These are phyloP conservation scores for Gisinianus flammeolus DNA, from an alignment of 2,888 invertebrate species.

Conservation along the genomic window DNA sequence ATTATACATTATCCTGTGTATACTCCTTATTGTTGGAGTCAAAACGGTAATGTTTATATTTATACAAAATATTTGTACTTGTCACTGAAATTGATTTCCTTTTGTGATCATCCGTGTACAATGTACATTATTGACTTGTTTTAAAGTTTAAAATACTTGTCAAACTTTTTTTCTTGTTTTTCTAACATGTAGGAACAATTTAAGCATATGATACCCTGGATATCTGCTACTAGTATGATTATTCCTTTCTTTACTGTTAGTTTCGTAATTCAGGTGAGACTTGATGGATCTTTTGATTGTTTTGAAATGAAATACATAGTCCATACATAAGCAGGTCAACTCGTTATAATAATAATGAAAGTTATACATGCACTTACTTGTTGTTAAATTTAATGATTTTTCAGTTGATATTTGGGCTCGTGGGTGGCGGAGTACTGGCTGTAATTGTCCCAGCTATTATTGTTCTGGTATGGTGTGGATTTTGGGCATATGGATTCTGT, in stretches of 20 bases:
- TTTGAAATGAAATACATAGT: too few relatives aligned
- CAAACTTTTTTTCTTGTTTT: background rate
- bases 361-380: background rate
- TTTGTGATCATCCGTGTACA: background rate
- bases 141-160: background rate
- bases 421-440: slow-evolving; percentile 45
- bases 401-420: slow-evolving; percentile 53
- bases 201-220: slow-evolving; percentile 59
- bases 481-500: slow-evolving; percentile 56
- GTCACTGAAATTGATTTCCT: background rate
- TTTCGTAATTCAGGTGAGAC: slow-evolving; percentile 53
- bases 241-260: slow-evolving; percentile 55
- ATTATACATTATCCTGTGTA: slow-evolving; percentile 51
- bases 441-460: slow-evolving; percentile 53
- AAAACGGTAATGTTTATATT: slow-evolving; percentile 44
- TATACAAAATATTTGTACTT: slow-evolving; percentile 2
- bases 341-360: too few relatives aligned
- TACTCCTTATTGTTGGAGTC: slow-evolving; percentile 54
- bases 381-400: background rate
- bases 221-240: slow-evolving; percentile 52
- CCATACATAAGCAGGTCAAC: too few relatives aligned
- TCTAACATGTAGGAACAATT: slow-evolving; percentile 47
- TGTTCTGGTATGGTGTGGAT: slow-evolving; percentile 54
- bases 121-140: background rate
- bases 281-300: too few relatives aligned